Evolutionary conservation across 2,888 invertebrate genomes (phyloP), one percentile per base, ranked within the genome.

Genomic region (Dynastes tityus): DNA sequence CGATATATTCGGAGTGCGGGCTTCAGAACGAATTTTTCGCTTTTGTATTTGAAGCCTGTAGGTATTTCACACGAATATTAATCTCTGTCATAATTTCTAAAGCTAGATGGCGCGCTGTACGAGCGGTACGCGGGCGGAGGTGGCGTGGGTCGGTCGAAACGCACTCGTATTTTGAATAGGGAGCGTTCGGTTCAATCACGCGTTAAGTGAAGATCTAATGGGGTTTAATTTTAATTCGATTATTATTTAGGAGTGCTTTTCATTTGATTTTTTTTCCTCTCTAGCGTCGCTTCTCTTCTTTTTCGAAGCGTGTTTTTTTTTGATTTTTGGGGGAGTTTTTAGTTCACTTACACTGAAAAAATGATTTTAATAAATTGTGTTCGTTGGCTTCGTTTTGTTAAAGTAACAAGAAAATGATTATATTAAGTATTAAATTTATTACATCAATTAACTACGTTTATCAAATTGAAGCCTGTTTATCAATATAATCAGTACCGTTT

Each of bases 1-100:
- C 45, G 45, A 45, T 45, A 45, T 45, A 32, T 32, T 4, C 32
- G 5, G 32, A 32, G 32, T 32, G 13, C 53, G 53, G 6, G 53
- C n/a, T 53, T 5, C n/a, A 5, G 53, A 53, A 16, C 2, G 32
- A 63, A 63, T 68, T 77, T 68, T 67, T 73, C 61, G 29, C 71
- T 64, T 73, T 78, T 78, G 64, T 71, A 55, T 55, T 55, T 55
- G 55, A 55, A 55, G 16, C 29, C 49, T 53, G 53, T 61, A 40
- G 53, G 53, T 64, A 64, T 49, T 64, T 22, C 29, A 16, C 63
- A 53, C 37, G 58, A 71, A 78, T 70, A 78, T 78, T 78, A 73
- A 78, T 78, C 70, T 53, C 49, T 51, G 73, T 63, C 63, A 51
- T 73, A 73, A 78, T 71, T 78, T 71, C 73, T 74, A 74, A 61